These are phyloP conservation scores for Pogonus chalceus DNA, from an alignment of 1,140 invertebrate species.

Conservation along the genomic window DNA sequence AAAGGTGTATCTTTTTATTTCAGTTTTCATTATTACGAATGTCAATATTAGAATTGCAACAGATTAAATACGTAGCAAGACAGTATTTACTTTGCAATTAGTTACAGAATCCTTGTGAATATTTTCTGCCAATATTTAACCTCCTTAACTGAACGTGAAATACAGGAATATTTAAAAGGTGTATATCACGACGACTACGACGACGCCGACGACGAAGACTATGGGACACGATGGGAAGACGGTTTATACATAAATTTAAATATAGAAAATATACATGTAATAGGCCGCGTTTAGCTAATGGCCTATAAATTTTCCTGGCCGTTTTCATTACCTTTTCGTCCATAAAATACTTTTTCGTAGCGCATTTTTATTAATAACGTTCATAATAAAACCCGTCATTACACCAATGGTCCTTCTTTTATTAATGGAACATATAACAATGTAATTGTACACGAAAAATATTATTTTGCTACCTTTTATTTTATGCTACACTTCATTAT, in stretches of 20 bases:
- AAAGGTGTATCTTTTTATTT: too few relatives aligned
- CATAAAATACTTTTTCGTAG: neutral
- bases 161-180: too few relatives aligned
- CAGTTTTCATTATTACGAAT: neutral
- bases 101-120: neutral
- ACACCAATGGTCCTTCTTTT: too few relatives aligned
- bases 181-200: too few relatives aligned
- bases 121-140: neutral
- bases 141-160: too few relatives aligned
- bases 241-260: neutral
- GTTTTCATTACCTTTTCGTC: neutral
- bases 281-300: conserved; percentile 1
- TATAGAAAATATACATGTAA: neutral
- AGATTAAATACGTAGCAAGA: conserved; percentile 1
- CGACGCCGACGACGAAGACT: too few relatives aligned
- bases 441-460: too few relatives aligned
- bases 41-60: neutral
- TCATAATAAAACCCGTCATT: too few relatives aligned
- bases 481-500: too few relatives aligned
- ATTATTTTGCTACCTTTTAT: too few relatives aligned
- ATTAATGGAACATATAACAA: too few relatives aligned
- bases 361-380: neutral
- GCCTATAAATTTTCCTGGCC: conserved; percentile 1
- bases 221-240: neutral
- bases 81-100: neutral